phyloP scores from a whole-genome alignment of 2,888 invertebrate genomes.

The Mythimna impura region DNA sequence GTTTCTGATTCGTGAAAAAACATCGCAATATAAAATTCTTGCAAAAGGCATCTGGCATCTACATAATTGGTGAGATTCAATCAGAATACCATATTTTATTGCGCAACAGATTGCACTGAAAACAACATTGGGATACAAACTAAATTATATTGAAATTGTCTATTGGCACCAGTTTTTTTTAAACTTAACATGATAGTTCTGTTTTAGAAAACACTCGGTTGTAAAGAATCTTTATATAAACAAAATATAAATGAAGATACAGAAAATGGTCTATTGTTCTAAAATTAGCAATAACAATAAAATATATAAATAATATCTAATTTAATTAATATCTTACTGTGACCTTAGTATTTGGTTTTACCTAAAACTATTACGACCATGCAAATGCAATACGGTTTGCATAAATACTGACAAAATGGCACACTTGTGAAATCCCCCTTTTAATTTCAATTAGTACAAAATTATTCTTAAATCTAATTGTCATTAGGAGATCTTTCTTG shows the following conservation, averaged over 20 bases:
- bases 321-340: not conserved
- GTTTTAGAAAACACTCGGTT: not conserved
- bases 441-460: not conserved
- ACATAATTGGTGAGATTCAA: constrained; percentile 8
- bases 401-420: constrained; percentile 36
- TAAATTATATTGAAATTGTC: not conserved
- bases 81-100: not conserved
- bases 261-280: not conserved
- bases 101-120: not conserved
- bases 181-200: not conserved
- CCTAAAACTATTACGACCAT: constrained; percentile 8
- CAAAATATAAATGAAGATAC: not conserved
- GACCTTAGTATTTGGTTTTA: constrained; percentile 11
- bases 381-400: constrained; percentile 36
- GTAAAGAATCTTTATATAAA: not conserved
- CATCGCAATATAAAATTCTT: not conserved
- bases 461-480: constrained; percentile 27
- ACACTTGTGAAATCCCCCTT: not conserved
- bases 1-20: not conserved
- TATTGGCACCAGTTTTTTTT: not conserved
- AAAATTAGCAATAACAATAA: not conserved
- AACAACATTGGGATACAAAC: not conserved
- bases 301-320: not conserved
- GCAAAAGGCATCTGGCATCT: not conserved
- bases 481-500: constrained; percentile 20